Evolutionary conservation across 2,113 vertebrate genomes (phyloP), one percentile per base, ranked within the genome.

Genomic region (Phainopepla nitens): DNA sequence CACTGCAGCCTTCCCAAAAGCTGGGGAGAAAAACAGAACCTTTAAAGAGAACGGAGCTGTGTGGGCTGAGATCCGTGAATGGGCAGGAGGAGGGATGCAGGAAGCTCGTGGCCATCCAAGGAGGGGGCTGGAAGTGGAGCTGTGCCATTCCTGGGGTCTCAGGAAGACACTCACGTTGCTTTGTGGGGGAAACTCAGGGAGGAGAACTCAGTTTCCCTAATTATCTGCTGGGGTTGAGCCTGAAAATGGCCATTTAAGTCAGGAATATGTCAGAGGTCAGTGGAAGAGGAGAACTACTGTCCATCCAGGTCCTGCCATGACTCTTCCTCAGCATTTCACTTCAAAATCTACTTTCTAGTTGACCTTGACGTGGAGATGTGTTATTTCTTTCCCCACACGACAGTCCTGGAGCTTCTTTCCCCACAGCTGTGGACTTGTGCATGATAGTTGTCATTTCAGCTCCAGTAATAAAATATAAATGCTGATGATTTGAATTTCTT

Each of bases 41-140:
- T 87, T 86, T 58, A 58, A 57, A 83, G 75, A 10, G 23, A 20
- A 0, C 7, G 13, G 64, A 53, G 80, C 92, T 89, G 93, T 35
- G 92, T 96, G 57, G 95, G 95, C 82, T 95, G 93, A 73, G 88
- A 79, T 87, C 31, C 1, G 65, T 88, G 84, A 95, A 94, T 82
- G 96, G 58, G 83, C 69, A 17, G 65, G 54, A 60, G 53, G 65
- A 88, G 16, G 94, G 79, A 31, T 0, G 2, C 57, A 58, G 56
- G 68, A 41, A 64, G 36, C 70, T 68, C 65, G 9, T 9, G 35
- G 45, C 82, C 7, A 0, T 53, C 42, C 62, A 2, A 14, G 41
- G 85, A 81, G 49, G 2, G 25, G 90, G 57, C 57, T 92, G 89
- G 78, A 15, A 75, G 7, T 0, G 2, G 36, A 45, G 65, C 71